Evolutionary conservation across 2,113 vertebrate genomes (phyloP).

Genomic region (Xerus inauris): DNA sequence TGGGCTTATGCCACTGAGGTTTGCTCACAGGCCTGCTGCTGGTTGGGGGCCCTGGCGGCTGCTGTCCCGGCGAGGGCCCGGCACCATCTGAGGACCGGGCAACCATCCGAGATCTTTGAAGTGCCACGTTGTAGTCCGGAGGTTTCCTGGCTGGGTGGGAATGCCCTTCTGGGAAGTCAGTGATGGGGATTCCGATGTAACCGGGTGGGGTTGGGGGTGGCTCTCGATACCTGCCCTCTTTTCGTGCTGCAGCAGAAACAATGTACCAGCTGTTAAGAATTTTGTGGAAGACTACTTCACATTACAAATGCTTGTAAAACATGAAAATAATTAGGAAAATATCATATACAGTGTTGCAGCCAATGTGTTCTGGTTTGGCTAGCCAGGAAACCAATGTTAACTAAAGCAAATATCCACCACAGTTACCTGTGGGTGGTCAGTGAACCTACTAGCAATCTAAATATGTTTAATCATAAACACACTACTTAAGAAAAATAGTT

Average conservation of each 20-base stretch:
- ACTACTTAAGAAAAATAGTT: not conserved
- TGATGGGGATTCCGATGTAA: slow-evolving; percentile 96
- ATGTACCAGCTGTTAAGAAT: not conserved
- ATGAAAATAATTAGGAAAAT: not conserved
- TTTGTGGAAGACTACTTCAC: not conserved
- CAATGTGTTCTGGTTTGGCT: not conserved
- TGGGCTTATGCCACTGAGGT: slow-evolving; percentile 91
- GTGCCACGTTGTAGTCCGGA: slow-evolving; percentile 96
- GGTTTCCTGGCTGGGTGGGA: slow-evolving; percentile 92
- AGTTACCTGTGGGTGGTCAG: not conserved
- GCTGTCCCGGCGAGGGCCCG: slow-evolving; percentile 80
- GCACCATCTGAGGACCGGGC: slow-evolving; percentile 92
- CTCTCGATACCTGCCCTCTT: slow-evolving; percentile 96
- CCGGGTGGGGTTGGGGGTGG: slow-evolving; percentile 97
- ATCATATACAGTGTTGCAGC: too few relatives aligned
- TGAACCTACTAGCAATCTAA: too few relatives aligned
- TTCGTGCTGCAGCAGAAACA: slow-evolving; percentile 89
- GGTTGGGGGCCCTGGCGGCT: slow-evolving; percentile 83
- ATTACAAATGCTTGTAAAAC: not conserved
- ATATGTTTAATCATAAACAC: not conserved
- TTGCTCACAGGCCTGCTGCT: slow-evolving; percentile 83
- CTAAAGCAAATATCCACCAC: not conserved
- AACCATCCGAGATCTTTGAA: slow-evolving; percentile 97
- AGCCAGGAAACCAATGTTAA: not conserved
- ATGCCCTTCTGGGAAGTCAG: slow-evolving; percentile 92